These are phyloP conservation scores for Scaptodrosophila latifasciaeformis DNA, from an alignment of 2,888 invertebrate species.

Conservation along the genomic window DNA sequence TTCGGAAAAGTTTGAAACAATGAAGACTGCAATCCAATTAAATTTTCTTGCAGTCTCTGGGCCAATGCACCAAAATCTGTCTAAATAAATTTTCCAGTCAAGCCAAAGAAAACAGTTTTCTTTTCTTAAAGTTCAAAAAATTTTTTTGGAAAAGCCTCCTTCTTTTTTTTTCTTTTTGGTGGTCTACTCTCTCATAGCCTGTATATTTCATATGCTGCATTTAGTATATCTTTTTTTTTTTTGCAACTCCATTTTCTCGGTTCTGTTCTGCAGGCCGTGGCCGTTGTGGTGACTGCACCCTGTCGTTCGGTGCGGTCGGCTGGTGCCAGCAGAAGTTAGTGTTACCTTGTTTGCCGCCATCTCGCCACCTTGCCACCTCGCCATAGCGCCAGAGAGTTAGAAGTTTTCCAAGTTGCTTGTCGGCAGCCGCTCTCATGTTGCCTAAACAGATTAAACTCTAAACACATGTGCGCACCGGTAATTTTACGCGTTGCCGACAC, in stretches of 20 bases:
- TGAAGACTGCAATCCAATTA: conserved; percentile 16
- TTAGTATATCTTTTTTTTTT: conserved; percentile 44
- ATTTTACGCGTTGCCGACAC: conserved; percentile 61
- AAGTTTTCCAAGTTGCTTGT: conserved; percentile 44
- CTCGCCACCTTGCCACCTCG: too few species aligned
- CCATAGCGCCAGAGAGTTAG: too few species aligned
- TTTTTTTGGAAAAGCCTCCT: too few species aligned
- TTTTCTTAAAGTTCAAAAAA: too few species aligned
- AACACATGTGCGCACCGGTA: conserved; percentile 64
- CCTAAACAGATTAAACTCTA: conserved; percentile 64
- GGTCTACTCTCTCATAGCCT: too few species aligned
- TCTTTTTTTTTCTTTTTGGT: too few species aligned
- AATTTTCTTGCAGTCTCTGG: conserved; percentile 2
- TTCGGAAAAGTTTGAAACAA: neutral
- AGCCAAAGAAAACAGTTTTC: conserved; percentile 15
- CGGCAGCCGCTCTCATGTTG: conserved; percentile 57
- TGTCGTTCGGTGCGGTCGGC: conserved; percentile 11
- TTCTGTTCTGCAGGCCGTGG: conserved; percentile 1
- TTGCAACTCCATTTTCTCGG: neutral
- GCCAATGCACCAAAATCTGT: conserved; percentile 15
- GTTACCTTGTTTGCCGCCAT: conserved; percentile 57
- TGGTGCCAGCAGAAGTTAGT: conserved; percentile 61
- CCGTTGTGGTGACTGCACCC: too few species aligned
- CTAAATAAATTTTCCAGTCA: conserved; percentile 23
- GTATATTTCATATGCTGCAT: conserved; percentile 40